Evolutionary conservation across 2,888 invertebrate genomes (phyloP).

Genomic region (Ormyrus rosae): DNA sequence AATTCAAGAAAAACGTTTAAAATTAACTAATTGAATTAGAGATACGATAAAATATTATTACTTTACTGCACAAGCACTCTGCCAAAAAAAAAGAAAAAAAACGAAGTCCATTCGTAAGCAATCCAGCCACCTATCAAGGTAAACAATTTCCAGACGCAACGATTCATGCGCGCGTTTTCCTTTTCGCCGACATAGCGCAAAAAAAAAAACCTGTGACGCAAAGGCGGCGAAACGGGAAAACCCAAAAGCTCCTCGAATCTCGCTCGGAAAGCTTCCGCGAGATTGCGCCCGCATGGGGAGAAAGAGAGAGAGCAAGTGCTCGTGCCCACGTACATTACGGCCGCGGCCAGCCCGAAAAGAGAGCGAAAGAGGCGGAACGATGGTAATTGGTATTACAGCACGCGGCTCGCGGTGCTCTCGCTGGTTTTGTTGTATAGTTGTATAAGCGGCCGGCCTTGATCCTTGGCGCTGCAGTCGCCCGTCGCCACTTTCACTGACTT

Average conservation of each 20-base stretch:
- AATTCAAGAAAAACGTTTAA: no score
- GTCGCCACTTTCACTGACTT: constrained; percentile 72
- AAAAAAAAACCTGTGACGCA: no score
- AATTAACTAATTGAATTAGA: no score
- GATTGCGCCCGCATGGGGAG: background rate
- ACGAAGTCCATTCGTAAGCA: no score
- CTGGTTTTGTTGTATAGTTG: constrained; percentile 58
- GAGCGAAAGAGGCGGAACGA: constrained; percentile 2
- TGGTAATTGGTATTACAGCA: constrained; percentile 51
- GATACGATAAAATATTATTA: no score
- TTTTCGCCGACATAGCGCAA: no score
- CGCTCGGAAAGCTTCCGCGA: constrained; percentile 14
- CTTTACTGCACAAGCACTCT: no score
- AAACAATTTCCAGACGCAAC: no score
- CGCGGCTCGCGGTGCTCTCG: constrained; percentile 7
- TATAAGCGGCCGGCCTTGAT: constrained; percentile 73
- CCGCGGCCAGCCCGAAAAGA: background rate
- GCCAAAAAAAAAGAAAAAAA: no score
- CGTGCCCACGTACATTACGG: background rate
- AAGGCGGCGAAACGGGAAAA: background rate
- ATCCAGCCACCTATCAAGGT: no score
- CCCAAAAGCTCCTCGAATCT: background rate
- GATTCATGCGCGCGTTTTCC: no score
- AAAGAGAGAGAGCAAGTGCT: background rate
- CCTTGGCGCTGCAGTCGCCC: constrained; percentile 73